Evolutionary conservation across 2,888 invertebrate genomes (phyloP).

Genomic region (Drosophila subquinaria): DNA sequence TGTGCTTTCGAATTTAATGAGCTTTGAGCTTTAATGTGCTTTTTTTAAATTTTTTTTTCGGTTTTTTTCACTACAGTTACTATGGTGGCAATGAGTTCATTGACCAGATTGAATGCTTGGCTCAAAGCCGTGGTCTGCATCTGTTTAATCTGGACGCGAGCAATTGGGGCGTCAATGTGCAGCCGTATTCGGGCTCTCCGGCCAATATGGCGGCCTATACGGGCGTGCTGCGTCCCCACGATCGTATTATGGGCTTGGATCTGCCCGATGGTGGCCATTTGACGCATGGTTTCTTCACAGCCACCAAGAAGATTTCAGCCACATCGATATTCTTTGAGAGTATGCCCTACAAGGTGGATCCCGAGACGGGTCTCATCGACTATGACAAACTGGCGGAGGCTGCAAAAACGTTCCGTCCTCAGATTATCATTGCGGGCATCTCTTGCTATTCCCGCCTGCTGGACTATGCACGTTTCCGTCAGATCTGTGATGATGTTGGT

Average conservation of each 20-base stretch:
- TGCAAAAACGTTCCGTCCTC: constrained; percentile 95
- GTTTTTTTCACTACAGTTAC: constrained; percentile 89
- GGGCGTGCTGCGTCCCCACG: constrained; percentile 94
- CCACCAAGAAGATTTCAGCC: constrained; percentile 96
- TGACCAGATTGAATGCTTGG: constrained; percentile 95
- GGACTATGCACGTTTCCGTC: constrained; percentile 95
- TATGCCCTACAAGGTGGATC: constrained; percentile 97
- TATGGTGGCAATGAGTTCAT: constrained; percentile 99
- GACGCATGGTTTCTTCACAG: constrained; percentile 96
- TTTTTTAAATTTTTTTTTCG: neutral
- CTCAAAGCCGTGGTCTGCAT: constrained; percentile 94
- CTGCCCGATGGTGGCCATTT: constrained; percentile 98
- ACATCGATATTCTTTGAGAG: constrained; percentile 99
- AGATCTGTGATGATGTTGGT: constrained; percentile 93
- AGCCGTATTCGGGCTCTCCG: constrained; percentile 97
- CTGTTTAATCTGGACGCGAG: constrained; percentile 92
- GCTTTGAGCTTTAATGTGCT: constrained; percentile 3
- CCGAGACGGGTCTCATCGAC: constrained; percentile 94
- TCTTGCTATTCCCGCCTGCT: constrained; percentile 97
- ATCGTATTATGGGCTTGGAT: constrained; percentile 98
- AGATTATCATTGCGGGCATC: constrained; percentile 96
- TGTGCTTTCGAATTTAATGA: neutral
- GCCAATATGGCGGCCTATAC: constrained; percentile 99
- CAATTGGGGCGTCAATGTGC: constrained; percentile 99
- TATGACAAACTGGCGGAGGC: constrained; percentile 94